Evolutionary conservation across 2,797 vertebrate species (phyloP), one percentile per base, ranked within the genome.

Genomic region (Siniperca undulata): DNA sequence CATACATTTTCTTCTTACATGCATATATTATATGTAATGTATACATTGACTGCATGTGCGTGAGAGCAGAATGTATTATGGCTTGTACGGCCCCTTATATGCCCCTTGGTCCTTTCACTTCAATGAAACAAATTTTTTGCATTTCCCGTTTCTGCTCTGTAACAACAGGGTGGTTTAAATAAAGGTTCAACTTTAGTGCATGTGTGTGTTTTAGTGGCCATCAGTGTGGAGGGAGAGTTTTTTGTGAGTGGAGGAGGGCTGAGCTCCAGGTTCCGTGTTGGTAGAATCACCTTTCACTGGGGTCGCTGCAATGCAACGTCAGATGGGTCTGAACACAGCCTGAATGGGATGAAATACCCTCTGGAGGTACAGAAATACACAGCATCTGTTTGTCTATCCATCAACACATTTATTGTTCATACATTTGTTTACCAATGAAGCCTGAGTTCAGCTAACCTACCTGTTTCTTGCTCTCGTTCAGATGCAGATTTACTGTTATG

Each of bases 401-500:
- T 61, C 14, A 38, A 11, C 44, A 53, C 8, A 22, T 27, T 30
- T 11, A 70, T 5, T 17, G 5, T 30, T 1, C 4, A 5, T 4
- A 10, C 19, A 40, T 44, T 2, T 50, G 16, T 69, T n/a, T 16
- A 4, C 58, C 24, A 4, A 1, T 38, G 27, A 60, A 42, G 34
- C 20, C 44, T 59, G 22, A 16, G 53, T 7, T 17, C 1, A 38
- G 10, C 38, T 82, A 2, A 86, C 58, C 0, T 0, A 0, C 14
- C 12, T 44, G 19, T 64, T 69, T 77, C 10, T 58, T 22, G 2
- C 22, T 58, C 52, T 58, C 4, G 5, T 78, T 66, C 93, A 99
- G 98, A 99, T 99, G 98, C 98, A 99, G 93, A 97, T 99, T 89
- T 97, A 97, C 93, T 96, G 97, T 90, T 99, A 96, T 42, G 96